Conservation (phyloP, 1,140 invertebrate species). For the Phymorhynchus buccinoides region DNA sequence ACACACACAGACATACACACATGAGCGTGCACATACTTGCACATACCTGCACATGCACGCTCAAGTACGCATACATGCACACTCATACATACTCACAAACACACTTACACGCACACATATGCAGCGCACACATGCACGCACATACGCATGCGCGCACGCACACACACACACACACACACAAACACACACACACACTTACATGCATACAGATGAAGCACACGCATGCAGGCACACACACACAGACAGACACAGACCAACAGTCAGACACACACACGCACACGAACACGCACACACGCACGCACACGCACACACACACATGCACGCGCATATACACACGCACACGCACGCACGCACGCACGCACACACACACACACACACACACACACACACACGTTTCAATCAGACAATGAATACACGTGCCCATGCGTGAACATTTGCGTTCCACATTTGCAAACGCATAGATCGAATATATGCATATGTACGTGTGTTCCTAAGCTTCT, state of each 20-base stretch:
- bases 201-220: too few relatives aligned
- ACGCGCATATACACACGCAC: slow-evolving; percentile 1
- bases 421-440: too few relatives aligned
- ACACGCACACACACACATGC: neutral
- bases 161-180: slow-evolving; percentile 28
- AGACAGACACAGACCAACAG: slow-evolving; percentile 6
- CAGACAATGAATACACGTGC: too few relatives aligned
- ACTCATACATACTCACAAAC: too few relatives aligned
- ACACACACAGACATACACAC: neutral
- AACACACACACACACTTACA: too few relatives aligned
- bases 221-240: neutral
- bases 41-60: neutral
- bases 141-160: too few relatives aligned
- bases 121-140: too few relatives aligned
- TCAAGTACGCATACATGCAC: neutral
- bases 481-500: too few relatives aligned
- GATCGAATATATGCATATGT: too few relatives aligned
- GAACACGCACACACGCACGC: neutral
- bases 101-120: neutral
- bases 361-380: neutral
- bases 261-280: neutral
- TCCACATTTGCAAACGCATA: too few relatives aligned
- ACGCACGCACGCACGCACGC: neutral
- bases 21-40: neutral
- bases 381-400: too few relatives aligned